These are phyloP conservation scores for Xenopus petersii DNA, from an alignment of 2,797 vertebrate genomes.

Conservation along the genomic window DNA sequence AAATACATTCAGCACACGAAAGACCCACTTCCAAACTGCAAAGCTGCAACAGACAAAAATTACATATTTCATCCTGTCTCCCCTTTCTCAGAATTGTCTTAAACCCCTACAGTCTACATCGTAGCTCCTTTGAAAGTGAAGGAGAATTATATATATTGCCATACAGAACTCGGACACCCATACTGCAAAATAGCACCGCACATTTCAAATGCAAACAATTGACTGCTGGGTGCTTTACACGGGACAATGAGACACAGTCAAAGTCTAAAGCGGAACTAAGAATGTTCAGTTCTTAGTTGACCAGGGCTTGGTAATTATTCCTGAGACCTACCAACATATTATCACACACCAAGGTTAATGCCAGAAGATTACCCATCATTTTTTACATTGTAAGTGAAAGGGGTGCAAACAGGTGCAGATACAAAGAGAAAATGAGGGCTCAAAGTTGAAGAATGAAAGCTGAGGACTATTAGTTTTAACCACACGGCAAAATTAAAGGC, in stretches of 20 bases:
- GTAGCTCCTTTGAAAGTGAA: no score
- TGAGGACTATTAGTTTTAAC: conserved; percentile 73
- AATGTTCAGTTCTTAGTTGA: conserved; percentile 54
- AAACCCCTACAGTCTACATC: no score
- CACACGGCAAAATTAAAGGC: conserved; percentile 74
- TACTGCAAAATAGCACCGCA: not conserved
- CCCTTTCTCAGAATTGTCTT: no score
- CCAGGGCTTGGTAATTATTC: conserved; percentile 84
- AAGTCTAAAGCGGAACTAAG: conserved; percentile 62
- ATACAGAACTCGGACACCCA: no score
- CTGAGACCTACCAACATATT: conserved; percentile 89
- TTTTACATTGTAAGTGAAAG: conserved; percentile 88
- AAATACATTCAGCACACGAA: no score
- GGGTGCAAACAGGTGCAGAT: conserved; percentile 95
- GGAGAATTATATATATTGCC: no score
- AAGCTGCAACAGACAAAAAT: no score
- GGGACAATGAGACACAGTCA: conserved; percentile 59
- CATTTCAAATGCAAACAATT: conserved; percentile 16
- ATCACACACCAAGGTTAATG: conserved; percentile 88
- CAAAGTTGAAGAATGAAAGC: conserved; percentile 78
- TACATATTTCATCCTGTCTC: no score
- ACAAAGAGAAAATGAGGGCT: conserved; percentile 78
- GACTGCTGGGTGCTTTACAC: conserved; percentile 42
- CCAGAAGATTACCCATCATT: conserved; percentile 84
- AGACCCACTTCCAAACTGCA: no score